Evolutionary conservation across 92 coral and sea anemone genomes (phyloP), one percentile per base, ranked within the genome.

Genomic region (Bergia puertoricense): DNA sequence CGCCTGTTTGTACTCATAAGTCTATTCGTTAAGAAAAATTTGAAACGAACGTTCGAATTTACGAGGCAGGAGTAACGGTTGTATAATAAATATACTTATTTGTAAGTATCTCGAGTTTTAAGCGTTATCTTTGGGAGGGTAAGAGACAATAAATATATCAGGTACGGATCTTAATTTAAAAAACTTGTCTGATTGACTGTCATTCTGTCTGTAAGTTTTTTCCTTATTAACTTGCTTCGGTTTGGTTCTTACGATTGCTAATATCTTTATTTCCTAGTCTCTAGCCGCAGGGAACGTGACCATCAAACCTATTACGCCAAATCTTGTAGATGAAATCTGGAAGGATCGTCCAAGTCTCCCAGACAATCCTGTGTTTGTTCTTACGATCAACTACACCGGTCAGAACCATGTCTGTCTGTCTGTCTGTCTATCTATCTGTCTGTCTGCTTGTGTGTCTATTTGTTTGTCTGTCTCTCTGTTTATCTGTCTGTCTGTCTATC

Each of bases 241-340:
- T n/a, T 44, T 6, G 6, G 66, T 48, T 8, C 22, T 79, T 9
- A n/a, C 8, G 36, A 46, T 46, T 43, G 0, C 30, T 39, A 30
- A 80, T 11, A 54, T 54, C 59, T 54, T 54, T 54, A 54, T 54
- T 16, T 80, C 22, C 50, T 57, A 80, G 85, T 57, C 73, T 37
- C 79, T 84, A 7, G 78, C 62, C 20, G 20, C 68, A 71, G 87
- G 78, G 39, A 84, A 84, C 67, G 48, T 84, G 23, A 71, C 87
- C 23, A 37, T 84, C 8, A 57, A 18, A 0, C 62, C 77, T 15
- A 46, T 84, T 56, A 46, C 79, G 30, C 65, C 39, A 36, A 84
- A 84, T 22, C 87, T 84, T 72, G 87, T 84, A 43, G 87, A 84
- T 73, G 87, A 84, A 54, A 84, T 84, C 41, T 84, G 87, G 87